Evolutionary conservation across 2,888 invertebrate genomes (phyloP), one percentile per base, ranked within the genome.

Genomic region (Melieria omissa): DNA sequence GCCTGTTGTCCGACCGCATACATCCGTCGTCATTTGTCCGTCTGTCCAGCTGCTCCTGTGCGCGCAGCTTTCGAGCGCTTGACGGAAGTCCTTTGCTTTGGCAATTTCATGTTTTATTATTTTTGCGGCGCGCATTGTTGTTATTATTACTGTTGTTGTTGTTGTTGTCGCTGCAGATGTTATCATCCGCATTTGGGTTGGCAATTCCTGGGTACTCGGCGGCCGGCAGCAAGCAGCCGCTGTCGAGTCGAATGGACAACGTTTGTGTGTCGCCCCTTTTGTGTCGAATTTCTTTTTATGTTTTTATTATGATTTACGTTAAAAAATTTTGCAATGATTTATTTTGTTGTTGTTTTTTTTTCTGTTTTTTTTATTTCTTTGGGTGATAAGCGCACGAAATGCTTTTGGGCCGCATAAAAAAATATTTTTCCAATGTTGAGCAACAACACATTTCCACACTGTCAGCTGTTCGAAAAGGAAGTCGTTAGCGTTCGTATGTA

Each of bases 271-370:
- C n/a, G 52, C n/a, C 10, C n/a, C 52, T 49, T 49, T 10, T 49
- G 52, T 10, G 29, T 29, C 29, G 29, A 29, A 29, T 29, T 16
- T 45, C 9, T 62, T 14, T 46, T 9, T 14, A 41, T n/a, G 6
- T n/a, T 60, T 60, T 44, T 7, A 16, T 44, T 45, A 46, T 67
- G 42, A 49, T 52, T 61, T 67, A 42, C 12, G 42, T 67, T 41
- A 12, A 10, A 16, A 55, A 61, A 9, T 52, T 45, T 49, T 52
- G 12, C 10, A 61, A 44, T 44, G 52, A 52, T 67, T 44, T 52
- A 67, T 60, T 8, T 29, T 29, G 29, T 29, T 29, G 29, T 29
- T 29, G 29, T 29, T 29, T 29, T 29, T 3, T 29, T 29, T 29
- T 29, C 29, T 29, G 29, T 29, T 29, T 29, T 29, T 16, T 29